Evolutionary conservation across 2,888 invertebrate species (phyloP), one percentile per base, ranked within the genome.

Genomic region (Mayetiola destructor): DNA sequence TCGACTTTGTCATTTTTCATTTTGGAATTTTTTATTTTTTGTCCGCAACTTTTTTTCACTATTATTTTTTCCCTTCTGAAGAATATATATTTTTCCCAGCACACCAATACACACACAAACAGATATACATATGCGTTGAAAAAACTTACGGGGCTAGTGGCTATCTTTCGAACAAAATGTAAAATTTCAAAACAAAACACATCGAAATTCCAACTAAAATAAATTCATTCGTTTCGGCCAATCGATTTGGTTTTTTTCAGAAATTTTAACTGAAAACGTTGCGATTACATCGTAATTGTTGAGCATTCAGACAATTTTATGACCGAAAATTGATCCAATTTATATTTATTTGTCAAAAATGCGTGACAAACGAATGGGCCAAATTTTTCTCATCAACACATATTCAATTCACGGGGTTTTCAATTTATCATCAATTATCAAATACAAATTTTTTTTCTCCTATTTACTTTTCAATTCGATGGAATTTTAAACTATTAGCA

Each of bases 131-230:
- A n/a, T n/a, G n/a, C n/a, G n/a, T n/a, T n/a, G n/a, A n/a, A n/a
- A n/a, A n/a, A n/a, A n/a, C n/a, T n/a, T n/a, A n/a, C n/a, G n/a
- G n/a, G n/a, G n/a, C n/a, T n/a, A n/a, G n/a, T n/a, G n/a, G n/a
- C n/a, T n/a, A n/a, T n/a, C n/a, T 27, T 5, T 48, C 27, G 3
- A 4, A 9, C 32, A 32, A 48, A 27, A n/a, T n/a, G 48, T 27
- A 48, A 23, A 9, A 48, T 27, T 27, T 48, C 48, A 48, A 48
- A 48, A 48, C 48, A 48, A 48, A 48, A 48, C 48, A 48, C 48
- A 48, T 9, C n/a, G 16, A 27, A 48, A n/a, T 14, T 37, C 14
- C 14, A n/a, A n/a, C n/a, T n/a, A n/a, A n/a, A n/a, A n/a, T n/a
- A n/a, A n/a, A n/a, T n/a, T n/a, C n/a, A n/a, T 36, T 36, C 36